Evolutionary conservation across 2,113 vertebrate genomes (phyloP).

Genomic region (Hiodon alosoides): DNA sequence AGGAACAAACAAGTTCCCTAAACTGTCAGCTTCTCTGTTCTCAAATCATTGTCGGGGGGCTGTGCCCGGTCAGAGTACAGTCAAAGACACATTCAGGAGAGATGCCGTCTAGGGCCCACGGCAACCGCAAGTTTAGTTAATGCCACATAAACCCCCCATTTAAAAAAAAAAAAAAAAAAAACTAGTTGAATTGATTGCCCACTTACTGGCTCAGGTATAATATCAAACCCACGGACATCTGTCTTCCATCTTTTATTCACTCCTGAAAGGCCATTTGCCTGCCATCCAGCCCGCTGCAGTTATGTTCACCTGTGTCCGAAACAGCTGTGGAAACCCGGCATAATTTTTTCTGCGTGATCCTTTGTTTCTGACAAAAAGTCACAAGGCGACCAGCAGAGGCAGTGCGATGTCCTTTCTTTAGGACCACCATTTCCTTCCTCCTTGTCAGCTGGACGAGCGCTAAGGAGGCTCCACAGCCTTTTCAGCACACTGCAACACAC

Average conservation of each 20-base stretch:
- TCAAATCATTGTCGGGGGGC: too few species aligned
- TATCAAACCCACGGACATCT: not conserved
- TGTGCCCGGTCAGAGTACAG: not conserved
- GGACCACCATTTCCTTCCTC: not conserved
- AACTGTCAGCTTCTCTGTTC: not conserved
- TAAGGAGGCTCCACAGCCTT: too few species aligned
- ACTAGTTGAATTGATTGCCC: slow-evolving; percentile 19
- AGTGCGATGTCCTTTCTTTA: not conserved
- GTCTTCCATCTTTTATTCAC: slow-evolving; percentile 24
- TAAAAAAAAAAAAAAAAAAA: too few species aligned
- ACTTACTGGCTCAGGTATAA: slow-evolving; percentile 7
- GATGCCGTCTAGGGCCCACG: slow-evolving; percentile 2
- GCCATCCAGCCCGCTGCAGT: slow-evolving; percentile 20
- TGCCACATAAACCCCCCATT: too few species aligned
- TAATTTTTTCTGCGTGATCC: not conserved
- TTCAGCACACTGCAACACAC: too few species aligned
- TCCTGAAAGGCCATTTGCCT: slow-evolving; percentile 11
- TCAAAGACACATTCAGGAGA: not conserved
- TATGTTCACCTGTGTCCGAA: slow-evolving; percentile 21
- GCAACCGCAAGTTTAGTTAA: too few species aligned
- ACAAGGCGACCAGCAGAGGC: slow-evolving; percentile 14
- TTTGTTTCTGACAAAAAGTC: not conserved
- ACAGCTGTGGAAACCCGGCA: slow-evolving; percentile 19
- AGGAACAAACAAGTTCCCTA: slow-evolving; percentile 1
- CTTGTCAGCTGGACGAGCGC: too few species aligned